Conservation (phyloP, 2,113 vertebrate genomes). For the Eptatretus burgeri region DNA sequence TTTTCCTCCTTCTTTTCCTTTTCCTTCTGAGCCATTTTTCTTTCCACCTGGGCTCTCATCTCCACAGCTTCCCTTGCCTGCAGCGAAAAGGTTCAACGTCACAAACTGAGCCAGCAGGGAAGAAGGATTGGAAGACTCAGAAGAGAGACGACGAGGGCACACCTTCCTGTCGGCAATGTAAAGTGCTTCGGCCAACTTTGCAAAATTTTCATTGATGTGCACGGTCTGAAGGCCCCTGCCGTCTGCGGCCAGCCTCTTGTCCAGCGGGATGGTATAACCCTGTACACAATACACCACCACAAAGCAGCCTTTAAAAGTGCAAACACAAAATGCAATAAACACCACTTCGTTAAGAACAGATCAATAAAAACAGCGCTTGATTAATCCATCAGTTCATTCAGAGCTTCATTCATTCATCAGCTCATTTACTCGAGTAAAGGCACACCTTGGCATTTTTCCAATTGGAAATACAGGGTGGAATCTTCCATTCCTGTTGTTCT, state of each 20-base stretch:
- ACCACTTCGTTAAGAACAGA: not conserved
- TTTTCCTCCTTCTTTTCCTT: conserved; percentile 96
- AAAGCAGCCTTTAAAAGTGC: not conserved
- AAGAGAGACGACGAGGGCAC: not conserved
- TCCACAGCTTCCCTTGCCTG: conserved; percentile 89
- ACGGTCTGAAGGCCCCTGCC: conserved; percentile 76
- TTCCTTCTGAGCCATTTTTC: conserved; percentile 97
- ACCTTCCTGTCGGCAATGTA: conserved; percentile 97
- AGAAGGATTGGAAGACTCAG: not conserved
- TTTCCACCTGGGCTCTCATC: conserved; percentile 91
- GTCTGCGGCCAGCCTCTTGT: conserved; percentile 81
- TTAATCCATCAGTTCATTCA: too few relatives aligned
- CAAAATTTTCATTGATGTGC: conserved; percentile 95
- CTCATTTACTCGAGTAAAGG: not conserved
- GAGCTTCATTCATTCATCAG: too few relatives aligned
- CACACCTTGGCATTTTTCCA: conserved; percentile 98
- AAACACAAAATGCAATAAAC: not conserved
- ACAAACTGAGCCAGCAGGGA: not conserved
- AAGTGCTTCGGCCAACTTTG: conserved; percentile 75
- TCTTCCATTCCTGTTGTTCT: conserved; percentile 97
- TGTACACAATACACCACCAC: conserved; percentile 12
- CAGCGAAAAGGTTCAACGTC: not conserved
- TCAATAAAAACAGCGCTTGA: too few relatives aligned
- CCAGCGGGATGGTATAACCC: conserved; percentile 92
- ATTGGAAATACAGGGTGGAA: conserved; percentile 94